Evolutionary conservation across 2,888 invertebrate species (phyloP).

Genomic region (Drosophila trichaetosa): DNA sequence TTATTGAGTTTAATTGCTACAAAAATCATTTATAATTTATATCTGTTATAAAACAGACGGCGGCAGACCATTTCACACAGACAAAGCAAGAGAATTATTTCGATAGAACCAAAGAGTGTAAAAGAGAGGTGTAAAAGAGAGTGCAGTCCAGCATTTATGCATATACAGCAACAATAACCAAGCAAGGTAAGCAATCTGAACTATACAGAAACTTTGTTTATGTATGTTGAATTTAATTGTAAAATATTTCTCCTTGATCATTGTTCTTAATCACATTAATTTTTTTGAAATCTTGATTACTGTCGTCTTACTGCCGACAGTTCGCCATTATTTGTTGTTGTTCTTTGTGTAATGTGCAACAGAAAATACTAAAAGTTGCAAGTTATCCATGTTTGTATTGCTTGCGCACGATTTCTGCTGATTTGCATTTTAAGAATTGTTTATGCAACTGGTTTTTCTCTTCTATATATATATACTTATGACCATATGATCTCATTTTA

Average conservation of each 20-base stretch:
- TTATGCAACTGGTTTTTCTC: conserved; percentile 14
- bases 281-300: neutral
- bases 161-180: neutral
- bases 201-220: too few species aligned
- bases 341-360: conserved; percentile 32
- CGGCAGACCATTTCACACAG: neutral
- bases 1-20: conserved; percentile 51
- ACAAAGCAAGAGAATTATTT: neutral
- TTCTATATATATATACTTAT: neutral
- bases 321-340: neutral
- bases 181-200: neutral
- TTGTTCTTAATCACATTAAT: neutral
- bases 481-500: conserved; percentile 9
- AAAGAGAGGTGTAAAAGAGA: neutral
- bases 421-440: conserved; percentile 50
- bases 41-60: neutral
- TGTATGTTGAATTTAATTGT: too few species aligned
- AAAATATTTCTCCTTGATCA: neutral
- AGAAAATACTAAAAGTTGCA: conserved; percentile 32
- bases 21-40: conserved; percentile 17
- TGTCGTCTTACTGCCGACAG: conserved; percentile 5
- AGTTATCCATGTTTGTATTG: conserved; percentile 37
- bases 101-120: neutral
- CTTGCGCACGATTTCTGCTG: conserved; percentile 44
- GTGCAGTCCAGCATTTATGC: neutral